Base-by-base conservation (phyloP, 2,113 vertebrate genomes). In the Parus major region DNA sequence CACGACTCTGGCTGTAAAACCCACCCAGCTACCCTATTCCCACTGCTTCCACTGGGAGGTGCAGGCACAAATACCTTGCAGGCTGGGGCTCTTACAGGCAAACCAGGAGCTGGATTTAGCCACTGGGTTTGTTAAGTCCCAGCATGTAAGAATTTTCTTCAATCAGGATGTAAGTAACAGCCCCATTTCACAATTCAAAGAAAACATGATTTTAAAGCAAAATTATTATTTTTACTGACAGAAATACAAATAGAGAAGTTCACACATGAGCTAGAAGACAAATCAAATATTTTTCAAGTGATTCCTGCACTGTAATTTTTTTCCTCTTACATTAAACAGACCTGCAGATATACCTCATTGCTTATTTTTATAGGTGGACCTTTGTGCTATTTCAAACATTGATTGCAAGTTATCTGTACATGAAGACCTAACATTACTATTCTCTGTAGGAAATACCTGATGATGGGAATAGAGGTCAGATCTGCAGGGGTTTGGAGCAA, bases 401-500 rank as follows among this genome's bases (percentile, higher is more conserved):
- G 64, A 88, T 56, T 91, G 79, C 16, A 2, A 2, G 10, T 52
- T 80, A 77, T 60, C 85, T 88, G 61, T 78, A 71, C 61, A 72
- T 10, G n/a, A 86, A 66, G 59, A 81, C 60, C 44, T 80, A 86
- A 31, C 19, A 36, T 47, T 86, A 86, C 25, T 64, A 64, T 61
- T 86, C 71, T 69, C 80, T 68, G 78, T 53, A 86, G 77, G 61
- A 90, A 91, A 90, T 23, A 81, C 9, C 36, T 59, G 31, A 59
- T 60, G 61, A 73, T 72, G 56, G 57, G 47, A 96, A 93, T 4
- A 24, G 72, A 93, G 65, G 82, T 90, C 82, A 92, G 64, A 88
- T 57, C 72, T 86, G 79, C 78, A 90, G 92, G 72, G 72, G 60
- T 73, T 78, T 90, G 90, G 44, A 90, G 44, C 56, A 92, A 88